These are phyloP conservation scores for Ylistrum balloti DNA, from an alignment of 1,140 invertebrate species.

Conservation along the genomic window DNA sequence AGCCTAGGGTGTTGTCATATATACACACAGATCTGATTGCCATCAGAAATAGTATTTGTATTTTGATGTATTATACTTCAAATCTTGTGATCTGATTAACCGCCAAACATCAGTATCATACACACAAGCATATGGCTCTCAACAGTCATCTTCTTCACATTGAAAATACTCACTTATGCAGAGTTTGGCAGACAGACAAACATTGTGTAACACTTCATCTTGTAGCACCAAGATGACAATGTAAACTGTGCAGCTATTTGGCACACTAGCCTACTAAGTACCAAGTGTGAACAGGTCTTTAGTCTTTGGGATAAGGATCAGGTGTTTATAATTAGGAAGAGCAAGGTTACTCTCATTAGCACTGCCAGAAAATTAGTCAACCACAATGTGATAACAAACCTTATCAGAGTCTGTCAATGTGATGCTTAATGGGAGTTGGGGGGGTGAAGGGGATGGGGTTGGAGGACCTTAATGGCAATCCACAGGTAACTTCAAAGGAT, in stretches of 20 bases:
- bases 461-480: no score
- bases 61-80: not conserved
- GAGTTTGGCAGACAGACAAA: not conserved
- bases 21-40: no score
- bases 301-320: not conserved
- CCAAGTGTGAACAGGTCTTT: not conserved
- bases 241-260: not conserved
- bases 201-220: not conserved
- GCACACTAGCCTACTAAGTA: not conserved
- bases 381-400: no score
- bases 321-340: not conserved
- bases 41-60: not conserved
- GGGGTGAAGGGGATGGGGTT: no score
- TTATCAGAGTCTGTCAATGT: no score
- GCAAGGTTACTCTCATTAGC: not conserved
- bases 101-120: not conserved
- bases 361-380: not conserved
- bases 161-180: not conserved
- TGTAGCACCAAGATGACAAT: not conserved
- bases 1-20: no score
- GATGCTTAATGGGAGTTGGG: no score
- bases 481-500: no score
- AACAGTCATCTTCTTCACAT: not conserved
- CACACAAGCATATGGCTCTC: not conserved
- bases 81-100: not conserved